Percentiles rank a stretch among this genome's conserved stretches.
Conservation (phyloP, 1,140 invertebrate genomes). For the Drosophila repletoides region DNA sequence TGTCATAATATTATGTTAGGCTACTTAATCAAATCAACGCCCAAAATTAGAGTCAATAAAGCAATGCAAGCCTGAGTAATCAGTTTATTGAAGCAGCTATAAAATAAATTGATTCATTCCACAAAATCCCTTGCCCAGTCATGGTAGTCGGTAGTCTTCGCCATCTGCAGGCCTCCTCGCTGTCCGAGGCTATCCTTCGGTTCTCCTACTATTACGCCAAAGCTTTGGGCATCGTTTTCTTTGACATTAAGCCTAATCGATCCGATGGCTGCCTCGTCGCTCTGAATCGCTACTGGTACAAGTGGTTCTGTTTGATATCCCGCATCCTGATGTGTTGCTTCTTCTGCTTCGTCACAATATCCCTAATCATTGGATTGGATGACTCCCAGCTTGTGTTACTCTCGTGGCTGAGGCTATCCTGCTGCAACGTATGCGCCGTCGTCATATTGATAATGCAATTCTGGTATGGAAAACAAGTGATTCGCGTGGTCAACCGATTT, state of each 20-base stretch:
- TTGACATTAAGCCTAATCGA: conserved; percentile 19
- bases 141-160: conserved; percentile 25
- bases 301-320: conserved; percentile 42
- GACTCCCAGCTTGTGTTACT: conserved; percentile 23
- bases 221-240: conserved; percentile 26
- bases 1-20: no score
- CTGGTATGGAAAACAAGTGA: conserved; percentile 29
- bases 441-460: conserved; percentile 47
- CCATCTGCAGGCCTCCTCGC: conserved; percentile 1
- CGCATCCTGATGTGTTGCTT: conserved; percentile 2
- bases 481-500: conserved; percentile 51
- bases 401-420: conserved; percentile 18
- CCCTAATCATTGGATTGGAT: background rate
- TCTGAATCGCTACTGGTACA: conserved; percentile 34
- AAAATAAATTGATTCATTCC: background rate
- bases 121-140: conserved; percentile 12
- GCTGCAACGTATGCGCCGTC: conserved; percentile 14
- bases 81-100: background rate
- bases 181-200: conserved; percentile 2
- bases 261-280: conserved; percentile 20
- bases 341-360: conserved; percentile 7
- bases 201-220: conserved; percentile 4
- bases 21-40: no score
- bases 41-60: no score
- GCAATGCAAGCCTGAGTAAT: no score